Evolutionary conservation across 2,888 invertebrate species (phyloP).

Genomic region (Dolichomitus sp.): DNA sequence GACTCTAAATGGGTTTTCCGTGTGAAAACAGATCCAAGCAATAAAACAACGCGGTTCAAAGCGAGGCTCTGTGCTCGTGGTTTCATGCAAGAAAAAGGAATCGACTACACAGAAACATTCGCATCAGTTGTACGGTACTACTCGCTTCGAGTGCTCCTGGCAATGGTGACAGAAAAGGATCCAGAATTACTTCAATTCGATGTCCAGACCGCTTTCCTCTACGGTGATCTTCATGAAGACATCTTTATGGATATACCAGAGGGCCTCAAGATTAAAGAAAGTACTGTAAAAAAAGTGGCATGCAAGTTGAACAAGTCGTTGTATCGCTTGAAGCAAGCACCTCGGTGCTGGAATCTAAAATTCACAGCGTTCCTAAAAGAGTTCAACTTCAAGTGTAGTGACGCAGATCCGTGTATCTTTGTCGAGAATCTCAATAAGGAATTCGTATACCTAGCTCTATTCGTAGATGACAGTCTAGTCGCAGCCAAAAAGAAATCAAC

Average conservation of each 20-base stretch:
- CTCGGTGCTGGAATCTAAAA: constrained; percentile 33
- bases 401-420: neutral
- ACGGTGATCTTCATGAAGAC: constrained; percentile 39
- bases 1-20: too few species aligned
- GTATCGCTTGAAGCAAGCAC: constrained; percentile 49
- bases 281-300: neutral
- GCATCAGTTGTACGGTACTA: constrained; percentile 40
- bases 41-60: neutral
- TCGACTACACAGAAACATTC: too few species aligned
- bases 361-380: neutral
- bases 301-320: constrained; percentile 48
- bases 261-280: neutral
- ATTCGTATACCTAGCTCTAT: neutral
- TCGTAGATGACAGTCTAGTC: neutral
- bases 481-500: neutral
- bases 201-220: constrained; percentile 47
- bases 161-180: constrained; percentile 12
- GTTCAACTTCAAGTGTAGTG: too few species aligned
- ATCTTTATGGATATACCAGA: constrained; percentile 47
- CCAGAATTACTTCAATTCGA: constrained; percentile 47
- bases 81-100: neutral
- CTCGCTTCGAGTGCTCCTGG: constrained; percentile 34
- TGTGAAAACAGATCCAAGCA: neutral
- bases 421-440: neutral
- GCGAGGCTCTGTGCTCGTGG: neutral